These are phyloP conservation scores for Heteromormyrus szaboi DNA, from an alignment of 2,797 vertebrate genomes.

Conservation along the genomic window DNA sequence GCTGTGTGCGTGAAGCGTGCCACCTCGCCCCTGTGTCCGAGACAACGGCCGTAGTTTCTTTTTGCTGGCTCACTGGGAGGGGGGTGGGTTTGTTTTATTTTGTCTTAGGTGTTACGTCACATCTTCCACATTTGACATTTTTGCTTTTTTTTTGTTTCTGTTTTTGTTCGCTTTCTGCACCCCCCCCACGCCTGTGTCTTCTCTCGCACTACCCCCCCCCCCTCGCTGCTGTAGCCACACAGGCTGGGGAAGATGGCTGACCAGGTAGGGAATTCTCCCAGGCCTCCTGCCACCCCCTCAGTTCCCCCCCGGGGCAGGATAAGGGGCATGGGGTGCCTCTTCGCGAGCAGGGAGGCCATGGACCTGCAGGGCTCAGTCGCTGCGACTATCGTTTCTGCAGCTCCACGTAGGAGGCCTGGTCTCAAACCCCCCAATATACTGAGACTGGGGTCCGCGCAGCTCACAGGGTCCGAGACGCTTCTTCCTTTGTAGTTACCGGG, in stretches of 20 bases:
- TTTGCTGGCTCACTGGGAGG: background rate
- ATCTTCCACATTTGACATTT: constrained; percentile 56
- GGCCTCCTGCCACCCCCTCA: constrained; percentile 48
- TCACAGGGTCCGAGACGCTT: background rate
- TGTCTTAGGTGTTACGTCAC: constrained; percentile 13
- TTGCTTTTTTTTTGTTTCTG: constrained; percentile 32
- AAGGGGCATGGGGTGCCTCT: background rate
- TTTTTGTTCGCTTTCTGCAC: constrained; percentile 15
- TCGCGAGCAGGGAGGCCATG: background rate
- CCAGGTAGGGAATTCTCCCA: constrained; percentile 73
- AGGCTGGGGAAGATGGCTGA: constrained; percentile 76
- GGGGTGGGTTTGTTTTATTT: constrained; percentile 9
- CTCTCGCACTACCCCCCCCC: constrained; percentile 36
- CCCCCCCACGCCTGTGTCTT: constrained; percentile 47
- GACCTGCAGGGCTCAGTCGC: background rate
- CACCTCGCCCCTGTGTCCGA: background rate
- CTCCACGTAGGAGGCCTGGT: background rate
- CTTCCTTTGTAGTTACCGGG: background rate
- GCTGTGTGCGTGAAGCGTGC: background rate
- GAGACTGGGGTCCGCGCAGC: background rate
- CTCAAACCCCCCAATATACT: background rate
- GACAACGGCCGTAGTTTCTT: no score
- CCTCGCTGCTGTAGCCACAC: constrained; percentile 73
- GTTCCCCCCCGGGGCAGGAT: constrained; percentile 15
- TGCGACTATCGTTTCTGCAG: background rate